A percentile compares a stretch with the other conserved stretches of the same genome.
These are phyloP conservation scores for Hydropsyche betteni DNA, from an alignment of 2,888 invertebrate genomes.

Conservation along the genomic window DNA sequence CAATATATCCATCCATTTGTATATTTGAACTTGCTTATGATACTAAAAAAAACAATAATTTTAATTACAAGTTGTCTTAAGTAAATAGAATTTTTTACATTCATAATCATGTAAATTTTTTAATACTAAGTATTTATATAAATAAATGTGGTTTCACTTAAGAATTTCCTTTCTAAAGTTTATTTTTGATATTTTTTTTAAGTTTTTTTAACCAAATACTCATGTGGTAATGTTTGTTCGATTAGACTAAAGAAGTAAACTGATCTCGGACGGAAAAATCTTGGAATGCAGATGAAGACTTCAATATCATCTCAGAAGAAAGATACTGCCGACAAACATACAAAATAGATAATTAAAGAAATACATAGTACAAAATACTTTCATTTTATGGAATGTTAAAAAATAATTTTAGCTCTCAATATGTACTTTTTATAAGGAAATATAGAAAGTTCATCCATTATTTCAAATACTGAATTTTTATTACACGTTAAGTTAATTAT, in stretches of 20 bases:
- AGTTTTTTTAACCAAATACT: constrained; percentile 25
- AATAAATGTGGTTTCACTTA: constrained; percentile 25
- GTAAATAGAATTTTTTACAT: constrained; percentile 34
- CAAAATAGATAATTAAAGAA: not conserved
- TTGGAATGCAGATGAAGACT: not conserved
- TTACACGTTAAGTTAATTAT: not conserved
- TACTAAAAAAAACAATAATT: constrained; percentile 14
- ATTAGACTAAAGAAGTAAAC: constrained; percentile 32
- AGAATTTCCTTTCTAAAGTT: not conserved
- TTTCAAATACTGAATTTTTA: constrained; percentile 14
- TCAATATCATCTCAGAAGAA: not conserved
- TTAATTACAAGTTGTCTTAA: constrained; percentile 12
- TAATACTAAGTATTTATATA: constrained; percentile 34
- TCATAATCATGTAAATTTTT: constrained; percentile 35
- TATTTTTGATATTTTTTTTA: not conserved
- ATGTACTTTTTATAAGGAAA: constrained; percentile 14
- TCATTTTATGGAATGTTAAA: not conserved
- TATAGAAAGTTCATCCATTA: not conserved
- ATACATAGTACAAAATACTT: constrained; percentile 11
- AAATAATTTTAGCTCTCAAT: not conserved
- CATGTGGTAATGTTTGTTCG: constrained; percentile 34
- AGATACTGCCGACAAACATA: not conserved
- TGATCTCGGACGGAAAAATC: not conserved
- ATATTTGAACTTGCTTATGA: constrained; percentile 14
- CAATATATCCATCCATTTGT: constrained; percentile 15